Base-by-base conservation (phyloP, 1,140 invertebrate species). In the Zaprionus africanus region DNA sequence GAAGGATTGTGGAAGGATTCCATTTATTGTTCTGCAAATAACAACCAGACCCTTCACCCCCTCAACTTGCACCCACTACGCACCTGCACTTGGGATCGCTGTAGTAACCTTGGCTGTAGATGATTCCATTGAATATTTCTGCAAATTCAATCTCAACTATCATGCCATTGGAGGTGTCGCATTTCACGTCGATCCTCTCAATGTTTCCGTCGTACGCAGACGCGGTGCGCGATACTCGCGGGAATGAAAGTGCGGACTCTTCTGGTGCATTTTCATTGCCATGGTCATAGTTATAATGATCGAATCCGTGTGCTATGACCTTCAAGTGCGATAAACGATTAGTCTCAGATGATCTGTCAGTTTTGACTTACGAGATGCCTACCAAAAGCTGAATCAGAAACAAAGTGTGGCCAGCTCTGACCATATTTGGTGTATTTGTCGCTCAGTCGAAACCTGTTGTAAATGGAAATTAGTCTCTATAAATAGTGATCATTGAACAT, bases 101-200 rank as follows among this genome's bases (percentile, higher is more conserved):
- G 77, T 94, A 94, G 69, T 94, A 94, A 13, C 96, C 95, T 84
- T 96, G 96, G 76, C 95, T 96, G 93, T 96, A 96, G 34, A 96
- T 94, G 17, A 96, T 94, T n/a, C 96, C 96, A 72, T 95, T 94
- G 77, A 96, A 96, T 1, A 94, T 92, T 46, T 94, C 93, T 4
- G 94, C 93, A 82, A 96, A 96, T 28, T 95, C 94, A 1, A 96
- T 93, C 34, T 94, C 94, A 2, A 96, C 95, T 36, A 94, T 93
- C 81, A 96, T 96, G 15, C 93, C 94, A 38, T 93, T 91, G 4
- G 93, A 92, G 6, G 92, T 92, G 6, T 93, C 93, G 78, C 96
- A 96, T 82, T 95, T 94, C 0, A 96, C 95, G 69, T 96, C 94
- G n/a, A 96, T 94, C 24, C 86, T 88, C 36, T 93, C 87, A 64